phyloP scores from a whole-genome alignment of 1,140 invertebrate species.

The Conus ventricosus region DNA sequence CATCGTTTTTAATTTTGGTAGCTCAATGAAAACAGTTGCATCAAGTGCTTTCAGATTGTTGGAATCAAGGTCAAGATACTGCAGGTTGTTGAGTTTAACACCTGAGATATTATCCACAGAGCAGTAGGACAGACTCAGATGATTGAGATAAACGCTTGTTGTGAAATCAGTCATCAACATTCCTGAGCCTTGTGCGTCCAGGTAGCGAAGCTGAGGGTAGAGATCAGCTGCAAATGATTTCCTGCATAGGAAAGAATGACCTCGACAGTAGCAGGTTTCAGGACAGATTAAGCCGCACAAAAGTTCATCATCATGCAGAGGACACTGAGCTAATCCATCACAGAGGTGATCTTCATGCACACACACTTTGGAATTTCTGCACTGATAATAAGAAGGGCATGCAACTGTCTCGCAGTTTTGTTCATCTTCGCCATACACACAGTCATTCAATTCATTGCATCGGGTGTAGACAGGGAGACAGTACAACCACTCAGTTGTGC shows the following conservation, averaged over 20 bases:
- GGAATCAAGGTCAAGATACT: slow-evolving; percentile 27
- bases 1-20: slow-evolving; percentile 24
- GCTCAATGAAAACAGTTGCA: neutral
- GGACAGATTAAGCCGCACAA: slow-evolving; percentile 22
- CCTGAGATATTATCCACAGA: neutral
- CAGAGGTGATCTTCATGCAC: slow-evolving; percentile 23
- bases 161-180: neutral
- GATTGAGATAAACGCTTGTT: neutral
- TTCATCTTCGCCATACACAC: neutral
- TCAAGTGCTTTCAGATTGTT: slow-evolving; percentile 9
- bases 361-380: slow-evolving; percentile 26
- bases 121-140: neutral
- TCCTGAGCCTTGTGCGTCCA: neutral
- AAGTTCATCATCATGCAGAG: slow-evolving; percentile 37
- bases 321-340: slow-evolving; percentile 38
- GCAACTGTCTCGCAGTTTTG: neutral
- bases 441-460: slow-evolving; percentile 19
- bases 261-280: slow-evolving; percentile 48
- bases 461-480: slow-evolving; percentile 15
- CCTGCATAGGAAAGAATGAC: slow-evolving; percentile 2
- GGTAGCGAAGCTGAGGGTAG: neutral
- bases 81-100: neutral
- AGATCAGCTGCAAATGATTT: neutral
- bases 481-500: neutral
- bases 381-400: slow-evolving; percentile 38